A percentile compares a stretch with the other conserved stretches of the same genome.
Conservation (phyloP, 2,113 vertebrate species). For the Trematocara marginatum region DNA sequence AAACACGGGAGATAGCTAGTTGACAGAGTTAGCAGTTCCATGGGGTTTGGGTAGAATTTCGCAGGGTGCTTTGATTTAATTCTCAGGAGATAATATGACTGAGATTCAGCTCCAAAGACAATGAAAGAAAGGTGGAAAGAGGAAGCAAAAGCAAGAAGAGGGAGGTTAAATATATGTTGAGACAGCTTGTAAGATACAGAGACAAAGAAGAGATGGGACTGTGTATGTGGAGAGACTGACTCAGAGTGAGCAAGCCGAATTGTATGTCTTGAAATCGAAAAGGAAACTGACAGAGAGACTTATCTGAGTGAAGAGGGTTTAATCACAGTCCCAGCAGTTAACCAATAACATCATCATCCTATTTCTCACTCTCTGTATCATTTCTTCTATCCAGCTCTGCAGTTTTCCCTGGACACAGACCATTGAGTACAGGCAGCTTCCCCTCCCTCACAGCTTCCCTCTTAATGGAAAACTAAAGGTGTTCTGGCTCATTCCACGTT, state of each 20-base stretch:
- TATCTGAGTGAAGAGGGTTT: slow-evolving; percentile 27
- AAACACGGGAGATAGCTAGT: neutral
- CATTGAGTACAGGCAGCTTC: slow-evolving; percentile 23
- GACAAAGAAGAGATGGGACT: neutral
- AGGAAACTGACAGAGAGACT: neutral
- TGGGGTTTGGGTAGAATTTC: neutral
- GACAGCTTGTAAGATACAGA: neutral
- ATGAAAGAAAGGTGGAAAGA: neutral
- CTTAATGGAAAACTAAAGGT: slow-evolving; percentile 59
- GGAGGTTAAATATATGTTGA: slow-evolving; percentile 5
- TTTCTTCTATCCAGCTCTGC: slow-evolving; percentile 20
- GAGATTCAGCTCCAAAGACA: slow-evolving; percentile 3
- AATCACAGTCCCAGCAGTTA: slow-evolving; percentile 52
- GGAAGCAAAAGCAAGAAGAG: neutral
- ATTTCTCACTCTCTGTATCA: neutral
- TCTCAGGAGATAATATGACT: slow-evolving; percentile 25
- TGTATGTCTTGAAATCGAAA: neutral
- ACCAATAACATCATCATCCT: slow-evolving; percentile 42
- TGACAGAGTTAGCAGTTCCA: slow-evolving; percentile 10
- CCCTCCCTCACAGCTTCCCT: neutral
- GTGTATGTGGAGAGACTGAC: neutral
- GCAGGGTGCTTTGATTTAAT: slow-evolving; percentile 12
- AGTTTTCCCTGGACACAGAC: slow-evolving; percentile 28
- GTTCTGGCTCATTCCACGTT: slow-evolving; percentile 50
- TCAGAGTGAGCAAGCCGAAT: neutral